phyloP scores from a whole-genome alignment of 2,888 invertebrate species.

The Andricus curvator region DNA sequence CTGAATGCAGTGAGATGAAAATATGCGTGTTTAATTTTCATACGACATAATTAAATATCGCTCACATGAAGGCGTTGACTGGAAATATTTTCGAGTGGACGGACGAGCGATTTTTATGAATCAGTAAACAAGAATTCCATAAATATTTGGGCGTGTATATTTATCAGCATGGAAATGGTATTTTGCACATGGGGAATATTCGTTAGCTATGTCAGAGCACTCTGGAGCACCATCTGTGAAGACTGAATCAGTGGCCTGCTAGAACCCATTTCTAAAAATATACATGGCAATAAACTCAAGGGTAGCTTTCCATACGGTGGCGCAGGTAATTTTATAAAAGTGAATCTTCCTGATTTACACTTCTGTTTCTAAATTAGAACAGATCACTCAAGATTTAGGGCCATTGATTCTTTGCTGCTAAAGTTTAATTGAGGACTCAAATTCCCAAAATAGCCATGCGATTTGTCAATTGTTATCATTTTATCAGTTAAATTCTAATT shows the following conservation, averaged over 20 bases:
- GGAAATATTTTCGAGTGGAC: conserved; percentile 44
- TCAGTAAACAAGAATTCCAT: conserved; percentile 56
- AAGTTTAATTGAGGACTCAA: background rate
- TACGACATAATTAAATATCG: background rate
- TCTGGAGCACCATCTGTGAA: conserved; percentile 22
- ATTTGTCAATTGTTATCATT: background rate
- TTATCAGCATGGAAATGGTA: conserved; percentile 56
- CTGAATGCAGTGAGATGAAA: too few species aligned
- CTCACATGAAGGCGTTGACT: background rate
- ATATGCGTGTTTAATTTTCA: too few species aligned
- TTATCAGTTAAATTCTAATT: too few species aligned
- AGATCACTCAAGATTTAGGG: background rate
- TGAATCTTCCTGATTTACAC: background rate
- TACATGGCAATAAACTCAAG: conserved; percentile 66
- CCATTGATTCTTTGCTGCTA: background rate
- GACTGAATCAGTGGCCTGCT: conserved; percentile 60
- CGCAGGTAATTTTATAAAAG: conserved; percentile 21
- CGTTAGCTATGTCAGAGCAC: conserved; percentile 13
- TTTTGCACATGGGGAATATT: conserved; percentile 38
- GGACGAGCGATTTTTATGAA: conserved; percentile 46
- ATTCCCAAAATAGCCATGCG: background rate
- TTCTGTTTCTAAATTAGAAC: conserved; percentile 6
- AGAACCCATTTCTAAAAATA: conserved; percentile 65
- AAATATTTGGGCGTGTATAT: conserved; percentile 66
- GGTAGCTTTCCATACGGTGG: conserved; percentile 59